Conservation (phyloP, 2,797 vertebrate species). For the Bufotes viridis region DNA sequence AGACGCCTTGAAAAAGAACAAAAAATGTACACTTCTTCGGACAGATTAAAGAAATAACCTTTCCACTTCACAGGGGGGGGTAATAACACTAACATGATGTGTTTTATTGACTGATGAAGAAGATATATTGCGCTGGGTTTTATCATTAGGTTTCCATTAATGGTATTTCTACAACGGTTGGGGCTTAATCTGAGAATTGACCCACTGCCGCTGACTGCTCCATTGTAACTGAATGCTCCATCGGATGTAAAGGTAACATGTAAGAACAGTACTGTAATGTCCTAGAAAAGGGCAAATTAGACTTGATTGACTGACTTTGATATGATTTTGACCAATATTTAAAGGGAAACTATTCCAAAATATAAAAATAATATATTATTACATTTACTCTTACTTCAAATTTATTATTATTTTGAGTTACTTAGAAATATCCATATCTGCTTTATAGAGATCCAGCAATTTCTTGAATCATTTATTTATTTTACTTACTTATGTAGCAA, state of each 20-base stretch:
- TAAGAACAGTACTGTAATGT: neutral
- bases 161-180: neutral
- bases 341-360: no score
- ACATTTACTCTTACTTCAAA: no score
- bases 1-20: neutral
- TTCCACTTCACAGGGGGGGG: neutral
- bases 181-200: neutral
- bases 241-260: neutral
- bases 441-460: no score
- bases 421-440: no score
- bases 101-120: slow-evolving; percentile 8
- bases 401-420: no score
- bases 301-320: neutral
- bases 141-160: neutral
- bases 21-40: neutral
- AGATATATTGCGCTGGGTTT: neutral
- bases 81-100: neutral
- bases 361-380: no score
- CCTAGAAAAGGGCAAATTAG: neutral
- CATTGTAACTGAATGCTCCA: neutral
- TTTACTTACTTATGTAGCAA: no score
- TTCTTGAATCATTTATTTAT: no score
- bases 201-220: neutral
- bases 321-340: neutral
- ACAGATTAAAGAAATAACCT: neutral